A percentile compares a stretch with the other conserved stretches of the same genome.
phyloP scores from a whole-genome alignment of 2,113 vertebrate species.

The Lamprologus sp. region DNA sequence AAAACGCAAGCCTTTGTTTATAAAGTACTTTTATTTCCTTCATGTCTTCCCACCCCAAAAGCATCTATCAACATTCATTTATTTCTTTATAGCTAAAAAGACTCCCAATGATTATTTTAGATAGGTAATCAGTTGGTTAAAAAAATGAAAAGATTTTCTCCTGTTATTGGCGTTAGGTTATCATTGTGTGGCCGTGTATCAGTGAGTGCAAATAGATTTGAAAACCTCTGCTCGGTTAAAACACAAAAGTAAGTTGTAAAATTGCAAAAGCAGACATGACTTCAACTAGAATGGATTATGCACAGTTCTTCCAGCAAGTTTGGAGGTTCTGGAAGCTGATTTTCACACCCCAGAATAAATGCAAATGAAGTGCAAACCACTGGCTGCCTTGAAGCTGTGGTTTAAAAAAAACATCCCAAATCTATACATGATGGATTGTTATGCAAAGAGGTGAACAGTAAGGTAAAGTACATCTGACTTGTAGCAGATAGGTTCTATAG shows the following conservation, averaged over 20 bases:
- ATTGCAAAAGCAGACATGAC: neutral
- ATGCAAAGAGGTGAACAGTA: conserved; percentile 1
- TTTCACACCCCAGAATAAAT: neutral
- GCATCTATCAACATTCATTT: neutral
- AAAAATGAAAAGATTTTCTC: neutral
- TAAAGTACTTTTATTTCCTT: neutral
- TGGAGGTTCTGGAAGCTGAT: neutral
- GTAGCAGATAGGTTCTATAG: neutral
- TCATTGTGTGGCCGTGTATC: neutral
- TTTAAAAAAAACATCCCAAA: neutral
- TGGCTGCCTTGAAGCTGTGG: neutral
- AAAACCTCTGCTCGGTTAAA: neutral
- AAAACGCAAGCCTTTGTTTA: neutral
- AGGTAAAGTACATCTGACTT: conserved; percentile 7
- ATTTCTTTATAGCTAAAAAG: neutral
- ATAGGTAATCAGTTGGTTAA: neutral
- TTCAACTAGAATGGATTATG: neutral
- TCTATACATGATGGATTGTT: conserved; percentile 10
- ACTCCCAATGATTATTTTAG: neutral
- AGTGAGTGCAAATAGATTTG: neutral
- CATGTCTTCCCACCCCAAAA: neutral
- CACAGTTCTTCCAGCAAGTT: neutral
- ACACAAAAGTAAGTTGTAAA: neutral
- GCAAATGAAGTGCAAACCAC: neutral
- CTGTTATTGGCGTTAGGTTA: neutral